Evolutionary conservation across 2,797 vertebrate genomes (phyloP).

Genomic region (Synanceia verrucosa): DNA sequence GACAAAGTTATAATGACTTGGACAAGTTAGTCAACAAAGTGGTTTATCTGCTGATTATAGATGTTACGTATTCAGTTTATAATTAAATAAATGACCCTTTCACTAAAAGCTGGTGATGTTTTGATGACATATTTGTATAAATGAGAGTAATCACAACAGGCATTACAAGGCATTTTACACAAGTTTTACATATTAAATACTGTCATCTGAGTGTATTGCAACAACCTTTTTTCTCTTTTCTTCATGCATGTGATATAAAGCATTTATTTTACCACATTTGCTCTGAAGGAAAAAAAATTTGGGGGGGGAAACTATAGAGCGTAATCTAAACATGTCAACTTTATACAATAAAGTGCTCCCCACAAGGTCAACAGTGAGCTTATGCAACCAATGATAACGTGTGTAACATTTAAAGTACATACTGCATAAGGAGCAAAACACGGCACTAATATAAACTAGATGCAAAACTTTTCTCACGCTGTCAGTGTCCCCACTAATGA

Average conservation of each 20-base stretch:
- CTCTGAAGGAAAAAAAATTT: constrained; percentile 37
- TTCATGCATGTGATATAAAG: constrained; percentile 64
- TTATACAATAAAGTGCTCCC: constrained; percentile 78
- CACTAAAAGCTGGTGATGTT: constrained; percentile 56
- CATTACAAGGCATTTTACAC: constrained; percentile 66
- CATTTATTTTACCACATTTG: constrained; percentile 39
- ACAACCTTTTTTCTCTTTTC: constrained; percentile 41
- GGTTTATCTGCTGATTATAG: constrained; percentile 37
- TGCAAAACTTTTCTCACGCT: constrained; percentile 52
- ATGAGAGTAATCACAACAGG: constrained; percentile 58
- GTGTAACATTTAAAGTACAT: constrained; percentile 47
- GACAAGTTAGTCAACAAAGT: constrained; percentile 27
- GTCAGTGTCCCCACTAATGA: constrained; percentile 40
- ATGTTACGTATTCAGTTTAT: constrained; percentile 45
- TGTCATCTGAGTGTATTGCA: constrained; percentile 60
- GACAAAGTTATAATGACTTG: constrained; percentile 27
- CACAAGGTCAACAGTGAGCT: constrained; percentile 65
- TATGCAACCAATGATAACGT: constrained; percentile 52
- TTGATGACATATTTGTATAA: constrained; percentile 53
- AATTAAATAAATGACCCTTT: constrained; percentile 39
- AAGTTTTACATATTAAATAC: constrained; percentile 71
- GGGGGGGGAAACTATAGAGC: constrained; percentile 41
- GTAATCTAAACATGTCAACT: constrained; percentile 71
- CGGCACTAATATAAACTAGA: constrained; percentile 50
- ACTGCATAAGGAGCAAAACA: constrained; percentile 58